Base-by-base conservation (phyloP, 2,888 invertebrate genomes). In the Eumerus sabulonum region DNA sequence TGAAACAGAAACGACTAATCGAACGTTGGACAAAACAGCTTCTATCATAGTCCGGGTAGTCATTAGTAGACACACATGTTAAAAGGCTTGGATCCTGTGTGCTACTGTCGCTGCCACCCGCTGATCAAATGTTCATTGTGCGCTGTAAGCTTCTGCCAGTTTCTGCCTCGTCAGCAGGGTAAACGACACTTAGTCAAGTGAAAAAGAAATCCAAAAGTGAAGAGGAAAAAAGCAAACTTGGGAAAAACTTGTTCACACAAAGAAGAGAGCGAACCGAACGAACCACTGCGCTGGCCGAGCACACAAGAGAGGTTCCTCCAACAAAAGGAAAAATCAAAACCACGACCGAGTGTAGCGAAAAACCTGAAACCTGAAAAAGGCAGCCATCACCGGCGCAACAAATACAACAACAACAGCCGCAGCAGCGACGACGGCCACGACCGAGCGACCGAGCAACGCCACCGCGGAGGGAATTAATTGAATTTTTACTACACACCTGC, bases 401-500 rank as follows among this genome's bases (percentile, higher is more conserved):
- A 38, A 36, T n/a, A 11, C 9, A 44, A 14, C 44, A 13, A 9
- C n/a, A 44, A 13, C 9, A n/a, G 13, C 44, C 13, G 13, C 44
- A n/a, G n/a, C n/a, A n/a, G n/a, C n/a, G n/a, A 40, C 48, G 14
- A 9, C 11, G 18, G 17, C 18, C 16, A 12, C 16, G n/a, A 47
- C 27, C 27, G 18, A 27, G n/a, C 36, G 35, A 51, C 51, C 7
- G 27, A 35, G 9, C 40, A 51, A 40, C 38, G 47, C 59, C 74
- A 38, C 68, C 70, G 47, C 77, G 54, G 53, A 27, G 63, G 54
- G 79, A 60, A 70, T 70, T 79, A 79, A 79, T 74, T 79, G 79
- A 79, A 79, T 79, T 79, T 79, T 79, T 79, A 79, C 79, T 79
- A 79, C 79, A 79, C 79, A 79, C 79, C 79, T 79, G 79, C 79